phyloP scores from a whole-genome alignment of 1,140 invertebrate species.

The Lanistes nyassanus region DNA sequence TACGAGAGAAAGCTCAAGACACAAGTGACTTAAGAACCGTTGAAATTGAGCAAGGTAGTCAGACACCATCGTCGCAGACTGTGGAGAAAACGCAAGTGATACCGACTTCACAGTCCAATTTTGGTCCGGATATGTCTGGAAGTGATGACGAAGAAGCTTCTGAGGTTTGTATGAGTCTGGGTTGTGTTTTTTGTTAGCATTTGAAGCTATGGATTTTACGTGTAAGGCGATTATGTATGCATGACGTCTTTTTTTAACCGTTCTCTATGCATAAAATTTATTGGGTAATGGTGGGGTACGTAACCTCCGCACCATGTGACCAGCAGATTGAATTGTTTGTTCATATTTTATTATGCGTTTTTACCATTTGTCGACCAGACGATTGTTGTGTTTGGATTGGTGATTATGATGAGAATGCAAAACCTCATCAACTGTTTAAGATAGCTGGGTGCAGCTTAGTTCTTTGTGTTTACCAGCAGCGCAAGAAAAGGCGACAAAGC shows the following conservation, averaged over 20 bases:
- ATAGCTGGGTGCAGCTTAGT: too few species aligned
- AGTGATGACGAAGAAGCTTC: slow-evolving; percentile 93
- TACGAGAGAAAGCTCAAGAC: slow-evolving; percentile 78
- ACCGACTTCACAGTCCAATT: slow-evolving; percentile 80
- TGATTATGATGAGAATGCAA: too few species aligned
- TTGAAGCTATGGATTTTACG: not conserved
- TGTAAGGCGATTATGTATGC: not conserved
- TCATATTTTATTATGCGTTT: not conserved
- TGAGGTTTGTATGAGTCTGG: slow-evolving; percentile 74
- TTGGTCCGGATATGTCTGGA: slow-evolving; percentile 89
- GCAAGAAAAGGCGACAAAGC: too few species aligned
- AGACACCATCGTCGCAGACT: slow-evolving; percentile 49
- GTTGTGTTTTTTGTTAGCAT: not conserved
- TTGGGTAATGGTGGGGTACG: slow-evolving; percentile 4
- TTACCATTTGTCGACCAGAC: slow-evolving; percentile 5
- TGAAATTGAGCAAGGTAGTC: slow-evolving; percentile 56
- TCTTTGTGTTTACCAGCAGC: too few species aligned
- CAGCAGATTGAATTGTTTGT: slow-evolving; percentile 7
- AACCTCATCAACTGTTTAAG: too few species aligned
- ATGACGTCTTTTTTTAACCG: not conserved
- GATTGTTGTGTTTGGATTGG: too few species aligned
- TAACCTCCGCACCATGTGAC: slow-evolving; percentile 26
- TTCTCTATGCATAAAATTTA: slow-evolving; percentile 7
- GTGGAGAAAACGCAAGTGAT: slow-evolving; percentile 72
- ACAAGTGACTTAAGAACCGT: slow-evolving; percentile 70